Base-by-base conservation (phyloP, 2,888 invertebrate genomes). In the Eupithecia subfuscata region DNA sequence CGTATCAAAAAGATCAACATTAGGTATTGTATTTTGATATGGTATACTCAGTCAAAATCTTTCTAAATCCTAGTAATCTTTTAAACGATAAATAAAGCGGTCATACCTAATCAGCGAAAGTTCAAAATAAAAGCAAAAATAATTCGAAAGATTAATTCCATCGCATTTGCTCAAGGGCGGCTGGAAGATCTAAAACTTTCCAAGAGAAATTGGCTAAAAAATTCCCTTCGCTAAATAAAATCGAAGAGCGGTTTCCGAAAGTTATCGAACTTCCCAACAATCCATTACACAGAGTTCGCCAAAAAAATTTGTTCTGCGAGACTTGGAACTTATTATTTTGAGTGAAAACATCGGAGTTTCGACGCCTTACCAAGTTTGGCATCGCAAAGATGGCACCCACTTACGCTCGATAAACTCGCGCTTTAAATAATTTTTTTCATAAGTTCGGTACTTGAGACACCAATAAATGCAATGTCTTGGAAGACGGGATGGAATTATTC, bases 261-360 rank as follows among this genome's bases (percentile, higher is more conserved):
- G 91, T 95, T 95, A 94, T 95, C 92, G 91, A 93, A 95, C 86
- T 94, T 93, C 83, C 91, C 92, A 92, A 94, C 94, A 95, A 95
- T 93, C 94, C 93, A 94, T 94, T 94, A 94, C 94, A 93, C 93
- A 90, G 90, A 92, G 92, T 94, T 92, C 88, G 91, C 90, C 18
- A 92, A 94, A 94, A 95, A 94, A 93, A 77, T 72, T 89, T 91
- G 85, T 91, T 93, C 89, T 82, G 78, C 83, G 81, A 86, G 84
- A 84, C 84, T 86, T 84, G 88, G 90, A 92, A 93, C 91, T 94
- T 95, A 94, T 94, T 94, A 94, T 94, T 93, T 94, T 93, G 91
- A 94, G 92, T 90, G 92, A 93, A 94, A 94, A 93, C 91, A 92
- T 91, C 91, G 89, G 89, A 91, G 90, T 91, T 91, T 89, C 87